Evolutionary conservation across 1,140 invertebrate species (phyloP).

Genomic region (Calliphora vicina): DNA sequence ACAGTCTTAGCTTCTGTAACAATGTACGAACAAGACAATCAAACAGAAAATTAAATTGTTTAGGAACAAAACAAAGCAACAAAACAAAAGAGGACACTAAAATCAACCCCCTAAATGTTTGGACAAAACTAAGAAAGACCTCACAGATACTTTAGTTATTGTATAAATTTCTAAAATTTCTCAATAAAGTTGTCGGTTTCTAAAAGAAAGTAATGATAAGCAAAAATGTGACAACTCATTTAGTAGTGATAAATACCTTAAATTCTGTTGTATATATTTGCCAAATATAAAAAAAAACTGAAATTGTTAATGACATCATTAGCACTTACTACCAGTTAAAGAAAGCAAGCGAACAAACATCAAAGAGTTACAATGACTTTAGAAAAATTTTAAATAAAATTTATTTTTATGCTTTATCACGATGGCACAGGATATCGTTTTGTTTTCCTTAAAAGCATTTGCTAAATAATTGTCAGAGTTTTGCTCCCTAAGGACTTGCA

Average conservation of each 20-base stretch:
- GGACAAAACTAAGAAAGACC: slow-evolving; percentile 9
- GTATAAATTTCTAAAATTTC: not conserved
- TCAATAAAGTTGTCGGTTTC: not conserved
- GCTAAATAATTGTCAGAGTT: no score
- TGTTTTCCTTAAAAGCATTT: no score
- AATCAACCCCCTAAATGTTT: slow-evolving; percentile 18
- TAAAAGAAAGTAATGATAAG: slow-evolving; percentile 14
- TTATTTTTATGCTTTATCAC: not conserved
- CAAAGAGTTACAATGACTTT: slow-evolving; percentile 8
- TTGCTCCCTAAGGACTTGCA: no score
- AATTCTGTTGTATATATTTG: no score
- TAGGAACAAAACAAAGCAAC: not conserved
- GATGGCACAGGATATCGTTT: not conserved
- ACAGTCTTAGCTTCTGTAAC: not conserved
- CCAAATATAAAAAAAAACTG: not conserved
- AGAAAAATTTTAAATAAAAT: not conserved
- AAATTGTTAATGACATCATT: slow-evolving; percentile 26
- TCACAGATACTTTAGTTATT: not conserved
- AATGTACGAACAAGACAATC: slow-evolving; percentile 15
- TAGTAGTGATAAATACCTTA: not conserved
- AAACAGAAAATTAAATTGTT: not conserved
- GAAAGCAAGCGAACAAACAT: not conserved
- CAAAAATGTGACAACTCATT: slow-evolving; percentile 22
- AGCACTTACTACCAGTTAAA: not conserved
- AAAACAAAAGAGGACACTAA: not conserved